Conservation (phyloP, 2,797 vertebrate genomes). For the Menidia menidia region DNA sequence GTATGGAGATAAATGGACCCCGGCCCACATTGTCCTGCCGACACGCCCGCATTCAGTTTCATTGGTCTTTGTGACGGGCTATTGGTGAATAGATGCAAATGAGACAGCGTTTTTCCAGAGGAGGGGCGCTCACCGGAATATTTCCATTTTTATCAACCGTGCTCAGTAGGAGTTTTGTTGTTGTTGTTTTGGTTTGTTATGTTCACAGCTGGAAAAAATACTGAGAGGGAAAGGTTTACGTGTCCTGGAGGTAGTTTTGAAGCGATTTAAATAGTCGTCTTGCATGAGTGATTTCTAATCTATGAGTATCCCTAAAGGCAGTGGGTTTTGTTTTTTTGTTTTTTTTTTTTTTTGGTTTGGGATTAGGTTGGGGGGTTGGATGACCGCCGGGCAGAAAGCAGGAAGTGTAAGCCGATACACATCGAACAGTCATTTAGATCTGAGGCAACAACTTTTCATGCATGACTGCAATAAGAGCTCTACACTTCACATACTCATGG, state of each 20-base stretch:
- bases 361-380: conserved; percentile 57
- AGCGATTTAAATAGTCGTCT: conserved; percentile 18
- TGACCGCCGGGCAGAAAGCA: conserved; percentile 63
- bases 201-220: background rate
- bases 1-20: conserved; percentile 80
- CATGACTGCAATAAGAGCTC: conserved; percentile 67
- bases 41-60: conserved; percentile 71
- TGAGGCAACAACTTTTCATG: conserved; percentile 71
- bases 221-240: background rate
- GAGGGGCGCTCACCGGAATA: conserved; percentile 16
- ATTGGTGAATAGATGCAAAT: conserved; percentile 71
- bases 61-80: conserved; percentile 72
- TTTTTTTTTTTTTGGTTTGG: conserved; percentile 40
- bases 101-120: conserved; percentile 19
- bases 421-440: conserved; percentile 74
- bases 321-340: conserved; percentile 41
- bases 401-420: conserved; percentile 75
- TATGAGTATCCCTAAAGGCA: conserved; percentile 63
- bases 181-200: background rate
- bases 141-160: conserved; percentile 28
- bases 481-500: conserved; percentile 57
- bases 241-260: conserved; percentile 8
- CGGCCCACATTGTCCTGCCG: conserved; percentile 68
- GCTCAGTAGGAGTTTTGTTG: background rate
- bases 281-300: conserved; percentile 66